A percentile compares a stretch with the other conserved stretches of the same genome.
Evolutionary conservation across 2,888 invertebrate species (phyloP).

Genomic region (Tholera decimalis): DNA sequence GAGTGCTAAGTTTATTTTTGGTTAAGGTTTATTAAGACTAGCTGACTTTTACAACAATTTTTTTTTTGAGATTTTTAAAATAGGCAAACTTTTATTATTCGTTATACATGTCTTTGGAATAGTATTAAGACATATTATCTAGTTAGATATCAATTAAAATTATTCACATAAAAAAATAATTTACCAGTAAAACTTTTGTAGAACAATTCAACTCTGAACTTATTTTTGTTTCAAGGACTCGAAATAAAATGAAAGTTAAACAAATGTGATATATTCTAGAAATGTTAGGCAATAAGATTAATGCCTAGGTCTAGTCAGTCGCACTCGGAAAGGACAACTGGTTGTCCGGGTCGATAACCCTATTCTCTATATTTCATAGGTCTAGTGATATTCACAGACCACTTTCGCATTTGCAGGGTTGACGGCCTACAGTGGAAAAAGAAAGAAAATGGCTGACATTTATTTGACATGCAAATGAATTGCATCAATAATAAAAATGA

Average conservation of each 20-base stretch:
- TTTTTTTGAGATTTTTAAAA: not conserved
- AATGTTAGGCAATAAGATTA: conserved; percentile 72
- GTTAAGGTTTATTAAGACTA: not conserved
- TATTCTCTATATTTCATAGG: conserved; percentile 56
- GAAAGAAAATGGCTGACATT: not conserved
- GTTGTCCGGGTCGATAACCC: conserved; percentile 76
- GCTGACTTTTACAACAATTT: not conserved
- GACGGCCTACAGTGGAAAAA: not conserved
- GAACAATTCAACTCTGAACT: conserved; percentile 57
- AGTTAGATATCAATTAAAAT: not conserved
- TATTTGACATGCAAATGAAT: conserved; percentile 25
- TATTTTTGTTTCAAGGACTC: conserved; percentile 64
- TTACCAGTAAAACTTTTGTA: conserved; percentile 7
- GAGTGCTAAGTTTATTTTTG: conserved; percentile 2
- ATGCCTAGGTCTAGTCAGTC: conserved; percentile 71
- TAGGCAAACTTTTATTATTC: not conserved
- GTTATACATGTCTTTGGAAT: not conserved
- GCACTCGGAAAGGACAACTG: conserved; percentile 80
- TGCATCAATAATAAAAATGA: conserved; percentile 2
- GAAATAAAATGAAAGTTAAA: conserved; percentile 61
- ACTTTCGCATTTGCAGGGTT: conserved; percentile 50
- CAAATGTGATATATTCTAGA: conserved; percentile 64
- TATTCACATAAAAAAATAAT: not conserved
- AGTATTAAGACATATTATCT: not conserved
- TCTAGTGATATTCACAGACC: conserved; percentile 38